phyloP scores from a whole-genome alignment of 1,140 invertebrate species.

The Berghia stephanieae region DNA sequence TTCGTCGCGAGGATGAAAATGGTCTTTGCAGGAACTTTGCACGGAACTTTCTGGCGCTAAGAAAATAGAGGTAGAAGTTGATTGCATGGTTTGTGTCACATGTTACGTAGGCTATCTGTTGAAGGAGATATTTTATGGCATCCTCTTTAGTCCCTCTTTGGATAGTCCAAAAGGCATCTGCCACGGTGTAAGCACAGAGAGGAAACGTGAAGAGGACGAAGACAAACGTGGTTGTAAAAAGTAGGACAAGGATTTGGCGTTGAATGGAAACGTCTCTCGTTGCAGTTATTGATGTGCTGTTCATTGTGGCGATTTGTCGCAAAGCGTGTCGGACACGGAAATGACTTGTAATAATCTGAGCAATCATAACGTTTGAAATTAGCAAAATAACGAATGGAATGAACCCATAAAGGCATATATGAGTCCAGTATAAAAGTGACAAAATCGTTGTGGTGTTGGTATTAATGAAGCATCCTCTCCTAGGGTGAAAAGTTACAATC shows the following conservation, averaged over 20 bases:
- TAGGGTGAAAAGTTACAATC: background rate
- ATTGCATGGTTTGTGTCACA: conserved; percentile 55
- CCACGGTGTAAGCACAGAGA: conserved; percentile 50
- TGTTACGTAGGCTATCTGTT: conserved; percentile 48
- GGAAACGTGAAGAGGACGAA: conserved; percentile 52
- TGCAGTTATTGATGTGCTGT: background rate
- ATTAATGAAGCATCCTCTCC: background rate
- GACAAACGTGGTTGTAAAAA: conserved; percentile 45
- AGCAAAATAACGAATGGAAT: conserved; percentile 45
- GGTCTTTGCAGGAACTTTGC: conserved; percentile 29
- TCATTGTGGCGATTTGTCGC: background rate
- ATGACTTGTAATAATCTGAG: conserved; percentile 40
- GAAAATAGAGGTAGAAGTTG: conserved; percentile 59
- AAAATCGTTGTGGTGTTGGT: background rate
- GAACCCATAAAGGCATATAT: conserved; percentile 44
- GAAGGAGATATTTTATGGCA: conserved; percentile 33
- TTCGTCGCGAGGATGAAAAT: no score
- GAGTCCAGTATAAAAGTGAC: conserved; percentile 47
- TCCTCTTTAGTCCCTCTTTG: background rate
- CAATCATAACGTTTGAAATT: conserved; percentile 51
- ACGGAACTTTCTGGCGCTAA: conserved; percentile 53
- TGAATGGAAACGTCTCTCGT: conserved; percentile 15
- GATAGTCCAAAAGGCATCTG: conserved; percentile 22
- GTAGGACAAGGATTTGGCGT: conserved; percentile 39
- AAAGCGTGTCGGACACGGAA: conserved; percentile 35